These are phyloP conservation scores for Trachymyrmex septentrionalis DNA, from an alignment of 1,140 invertebrate genomes.

Conservation along the genomic window DNA sequence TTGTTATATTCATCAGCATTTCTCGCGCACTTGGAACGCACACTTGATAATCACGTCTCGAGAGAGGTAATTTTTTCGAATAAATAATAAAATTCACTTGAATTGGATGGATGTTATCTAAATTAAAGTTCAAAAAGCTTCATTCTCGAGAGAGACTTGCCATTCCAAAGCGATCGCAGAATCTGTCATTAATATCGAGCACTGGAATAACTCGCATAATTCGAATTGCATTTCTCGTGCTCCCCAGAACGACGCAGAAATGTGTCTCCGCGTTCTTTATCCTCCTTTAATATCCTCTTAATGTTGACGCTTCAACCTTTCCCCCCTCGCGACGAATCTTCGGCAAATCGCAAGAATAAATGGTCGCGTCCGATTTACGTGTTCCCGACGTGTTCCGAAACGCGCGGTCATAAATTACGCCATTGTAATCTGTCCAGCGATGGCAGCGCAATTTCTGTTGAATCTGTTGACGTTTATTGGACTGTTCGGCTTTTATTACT, in stretches of 20 bases:
- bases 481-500: slow-evolving; percentile 68
- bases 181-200: slow-evolving; percentile 21
- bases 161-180: background rate
- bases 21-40: background rate
- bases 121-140: slow-evolving; percentile 10
- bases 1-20: slow-evolving; percentile 2
- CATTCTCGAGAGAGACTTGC: slow-evolving; percentile 8
- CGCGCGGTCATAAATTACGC: slow-evolving; percentile 61
- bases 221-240: slow-evolving; percentile 21
- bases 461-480: slow-evolving; percentile 68
- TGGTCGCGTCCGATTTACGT: slow-evolving; percentile 8
- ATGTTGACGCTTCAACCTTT: slow-evolving; percentile 15
- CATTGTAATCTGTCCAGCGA: slow-evolving; percentile 62
- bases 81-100: slow-evolving; percentile 7
- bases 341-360: slow-evolving; percentile 46
- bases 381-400: slow-evolving; percentile 9
- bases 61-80: background rate
- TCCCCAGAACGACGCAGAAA: background rate
- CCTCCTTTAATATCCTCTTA: background rate
- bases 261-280: background rate
- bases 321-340: slow-evolving; percentile 17
- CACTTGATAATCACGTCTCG: background rate
- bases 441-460: slow-evolving; percentile 65
- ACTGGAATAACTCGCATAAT: slow-evolving; percentile 1
- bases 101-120: background rate